Evolutionary conservation across 2,888 invertebrate species (phyloP), one percentile per base, ranked within the genome.

Genomic region (Meiosimyza decipiens): DNA sequence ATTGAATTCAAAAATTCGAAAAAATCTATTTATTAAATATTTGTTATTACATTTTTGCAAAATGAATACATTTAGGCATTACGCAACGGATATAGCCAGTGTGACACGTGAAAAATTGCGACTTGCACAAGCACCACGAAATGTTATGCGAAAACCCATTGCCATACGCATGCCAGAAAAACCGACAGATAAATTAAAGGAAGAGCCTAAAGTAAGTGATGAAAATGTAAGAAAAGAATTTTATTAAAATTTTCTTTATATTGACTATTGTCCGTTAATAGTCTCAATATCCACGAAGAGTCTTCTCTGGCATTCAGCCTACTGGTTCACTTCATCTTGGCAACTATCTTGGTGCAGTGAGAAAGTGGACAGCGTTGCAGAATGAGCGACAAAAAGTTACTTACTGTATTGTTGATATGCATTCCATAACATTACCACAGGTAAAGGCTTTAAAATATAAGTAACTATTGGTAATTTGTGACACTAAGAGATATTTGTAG

Each of bases 261-360:
- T 68, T 33, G 13, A 57, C 18, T 15, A 16, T 51, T n/a, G 65
- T 51, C 12, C 60, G 76, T 60, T 52, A 80, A 72, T 71, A 57
- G 3, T 55, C 67, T 0, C 79, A 78, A 52, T 91, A 90, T 89
- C 89, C 90, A 6, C 89, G 88, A 71, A 90, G 91, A 80, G 89
- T 97, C 80, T 94, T 98, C 82, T 95, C 98, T 0, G 99, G 98
- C 15, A 93, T 99, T 83, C 99, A 99, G 88, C 99, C 99, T 0
- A 98, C 98, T 0, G 99, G 99, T 18, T 88, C 91, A 5, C 89
- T 98, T 74, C 99, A 99, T 87, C 88, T 99, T 67, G 99, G 99
- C 13, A 99, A 99, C 89, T 99, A 98, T 88, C 92, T 98, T 79
- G 98, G 98, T 13, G 98, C 97, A 1, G 91, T 99, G 75, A 90